Evolutionary conservation across 1,140 invertebrate genomes (phyloP).

Genomic region (Bombus sylvicola): DNA sequence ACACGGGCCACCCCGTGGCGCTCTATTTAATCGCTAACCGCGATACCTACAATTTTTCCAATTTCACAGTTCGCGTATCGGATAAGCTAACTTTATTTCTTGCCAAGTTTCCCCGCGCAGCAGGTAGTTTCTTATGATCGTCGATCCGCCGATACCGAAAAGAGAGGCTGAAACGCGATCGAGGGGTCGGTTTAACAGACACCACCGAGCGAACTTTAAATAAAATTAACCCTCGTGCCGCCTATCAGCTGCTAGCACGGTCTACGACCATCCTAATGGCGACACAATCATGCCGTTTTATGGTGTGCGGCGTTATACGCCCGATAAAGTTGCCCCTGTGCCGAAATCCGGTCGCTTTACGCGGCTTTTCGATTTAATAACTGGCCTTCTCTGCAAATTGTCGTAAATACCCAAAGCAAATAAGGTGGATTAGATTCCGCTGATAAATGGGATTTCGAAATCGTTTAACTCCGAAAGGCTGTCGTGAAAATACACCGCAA

Average conservation of each 20-base stretch:
- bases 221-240: slow-evolving; percentile 24
- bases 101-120: not conserved
- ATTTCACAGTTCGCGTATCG: not conserved
- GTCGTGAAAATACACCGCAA: too few species aligned
- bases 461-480: not conserved
- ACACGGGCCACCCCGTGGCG: too few species aligned
- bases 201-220: not conserved
- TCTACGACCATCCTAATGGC: not conserved
- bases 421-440: slow-evolving; percentile 14
- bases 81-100: not conserved
- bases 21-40: not conserved
- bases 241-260: not conserved
- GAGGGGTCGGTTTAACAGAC: not conserved
- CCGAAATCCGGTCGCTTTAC: slow-evolving; percentile 19
- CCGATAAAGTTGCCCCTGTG: slow-evolving; percentile 7
- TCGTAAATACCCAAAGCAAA: not conserved
- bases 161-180: not conserved
- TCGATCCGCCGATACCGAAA: not conserved
- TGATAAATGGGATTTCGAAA: slow-evolving; percentile 23
- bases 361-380: slow-evolving; percentile 25
- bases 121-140: not conserved
- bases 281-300: slow-evolving; percentile 4
- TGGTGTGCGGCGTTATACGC: slow-evolving; percentile 7
- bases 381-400: not conserved
- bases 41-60: slow-evolving; percentile 3